Evolutionary conservation across 2,888 invertebrate genomes (phyloP).

Genomic region (Ecliptopera silaceata): DNA sequence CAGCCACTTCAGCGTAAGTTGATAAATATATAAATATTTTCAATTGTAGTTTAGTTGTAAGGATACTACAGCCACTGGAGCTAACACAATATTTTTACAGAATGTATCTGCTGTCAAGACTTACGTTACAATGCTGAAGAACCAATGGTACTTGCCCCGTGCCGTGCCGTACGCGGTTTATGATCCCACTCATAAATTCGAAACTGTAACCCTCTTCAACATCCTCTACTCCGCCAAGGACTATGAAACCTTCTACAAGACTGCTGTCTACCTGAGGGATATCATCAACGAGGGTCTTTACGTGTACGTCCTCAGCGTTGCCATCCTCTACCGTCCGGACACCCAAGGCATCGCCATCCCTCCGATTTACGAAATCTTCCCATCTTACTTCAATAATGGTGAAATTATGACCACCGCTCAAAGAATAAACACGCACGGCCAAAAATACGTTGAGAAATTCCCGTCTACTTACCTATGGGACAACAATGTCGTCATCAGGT

Average conservation of each 20-base stretch:
- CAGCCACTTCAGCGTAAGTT: conserved; percentile 73
- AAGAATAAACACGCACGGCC: conserved; percentile 78
- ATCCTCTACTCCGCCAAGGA: conserved; percentile 87
- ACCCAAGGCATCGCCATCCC: conserved; percentile 86
- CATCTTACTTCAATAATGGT: conserved; percentile 87
- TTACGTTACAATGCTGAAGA: conserved; percentile 79
- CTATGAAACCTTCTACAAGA: conserved; percentile 86
- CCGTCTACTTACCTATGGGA: conserved; percentile 63
- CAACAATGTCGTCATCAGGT: conserved; percentile 81
- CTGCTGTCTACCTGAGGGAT: conserved; percentile 86
- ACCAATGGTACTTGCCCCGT: conserved; percentile 80
- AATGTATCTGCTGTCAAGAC: conserved; percentile 80
- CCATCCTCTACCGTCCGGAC: conserved; percentile 85
- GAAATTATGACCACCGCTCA: conserved; percentile 87
- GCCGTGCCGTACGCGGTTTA: conserved; percentile 83
- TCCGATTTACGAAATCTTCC: conserved; percentile 88
- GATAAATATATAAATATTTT: background rate
- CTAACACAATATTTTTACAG: conserved; percentile 53
- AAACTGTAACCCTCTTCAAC: conserved; percentile 86
- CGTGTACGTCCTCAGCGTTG: conserved; percentile 85
- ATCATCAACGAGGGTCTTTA: conserved; percentile 88
- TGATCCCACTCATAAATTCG: conserved; percentile 81
- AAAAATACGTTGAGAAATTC: conserved; percentile 54
- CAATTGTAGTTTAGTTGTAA: background rate
- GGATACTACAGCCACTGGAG: too few species aligned